Evolutionary conservation across 2,888 invertebrate species (phyloP).

Genomic region (Diaphora mendica): DNA sequence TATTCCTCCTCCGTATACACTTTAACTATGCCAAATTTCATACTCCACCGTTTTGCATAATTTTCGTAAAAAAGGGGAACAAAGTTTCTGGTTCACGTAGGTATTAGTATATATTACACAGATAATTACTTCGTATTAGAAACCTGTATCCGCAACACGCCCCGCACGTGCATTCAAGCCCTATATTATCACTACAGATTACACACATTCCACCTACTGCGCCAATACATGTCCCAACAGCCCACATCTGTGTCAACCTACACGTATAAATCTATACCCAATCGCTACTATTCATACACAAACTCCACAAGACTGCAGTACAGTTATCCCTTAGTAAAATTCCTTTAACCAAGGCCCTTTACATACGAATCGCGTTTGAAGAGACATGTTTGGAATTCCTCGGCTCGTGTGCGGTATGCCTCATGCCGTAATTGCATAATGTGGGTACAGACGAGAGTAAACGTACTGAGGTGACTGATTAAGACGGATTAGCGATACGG

Average conservation of each 20-base stretch:
- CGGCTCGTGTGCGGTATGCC: constrained; percentile 24
- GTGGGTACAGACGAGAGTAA: constrained; percentile 59
- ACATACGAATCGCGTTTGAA: constrained; percentile 33
- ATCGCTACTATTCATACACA: constrained; percentile 12
- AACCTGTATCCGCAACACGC: neutral
- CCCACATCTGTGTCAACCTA: constrained; percentile 1
- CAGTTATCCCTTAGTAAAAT: constrained; percentile 43
- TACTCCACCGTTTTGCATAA: too few species aligned
- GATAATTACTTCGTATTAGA: neutral
- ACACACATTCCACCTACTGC: neutral
- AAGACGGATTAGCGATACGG: constrained; percentile 69
- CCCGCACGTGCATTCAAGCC: neutral
- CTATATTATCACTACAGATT: neutral
- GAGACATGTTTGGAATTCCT: constrained; percentile 22
- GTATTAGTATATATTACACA: neutral
- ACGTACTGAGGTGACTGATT: constrained; percentile 69
- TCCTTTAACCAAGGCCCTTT: constrained; percentile 34
- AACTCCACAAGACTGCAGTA: constrained; percentile 16
- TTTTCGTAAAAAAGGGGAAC: too few species aligned
- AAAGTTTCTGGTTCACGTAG: too few species aligned
- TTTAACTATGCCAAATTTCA: too few species aligned
- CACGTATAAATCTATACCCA: constrained; percentile 1
- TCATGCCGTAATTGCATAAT: constrained; percentile 64
- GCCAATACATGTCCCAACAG: constrained; percentile 3
- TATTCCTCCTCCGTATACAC: too few species aligned